A percentile compares a stretch with the other conserved stretches of the same genome.
Conservation (phyloP, 2,797 vertebrate species). For the Eulemur albifrons region DNA sequence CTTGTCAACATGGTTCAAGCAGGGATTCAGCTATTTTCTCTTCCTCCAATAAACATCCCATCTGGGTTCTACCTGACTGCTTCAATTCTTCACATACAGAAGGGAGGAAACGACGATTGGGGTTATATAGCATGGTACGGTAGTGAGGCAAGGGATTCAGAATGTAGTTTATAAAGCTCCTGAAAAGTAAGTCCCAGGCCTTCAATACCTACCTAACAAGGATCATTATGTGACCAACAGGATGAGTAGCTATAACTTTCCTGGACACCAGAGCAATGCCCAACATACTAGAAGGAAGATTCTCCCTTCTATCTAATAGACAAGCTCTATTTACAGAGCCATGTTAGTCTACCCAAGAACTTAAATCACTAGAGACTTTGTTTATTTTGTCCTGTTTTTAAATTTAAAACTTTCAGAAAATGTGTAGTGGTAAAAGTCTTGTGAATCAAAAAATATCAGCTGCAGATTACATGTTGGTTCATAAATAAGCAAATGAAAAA, state of each 20-base stretch:
- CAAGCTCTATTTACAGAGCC: not conserved
- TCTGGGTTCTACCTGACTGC: not conserved
- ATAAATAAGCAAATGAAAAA: conserved; percentile 25
- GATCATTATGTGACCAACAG: not conserved
- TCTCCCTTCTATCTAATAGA: not conserved
- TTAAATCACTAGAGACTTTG: not conserved
- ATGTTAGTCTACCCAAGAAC: not conserved
- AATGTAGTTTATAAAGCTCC: not conserved
- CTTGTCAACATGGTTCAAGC: not conserved
- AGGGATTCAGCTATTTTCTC: not conserved
- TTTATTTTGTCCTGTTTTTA: not conserved
- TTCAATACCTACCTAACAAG: not conserved
- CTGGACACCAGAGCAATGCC: not conserved
- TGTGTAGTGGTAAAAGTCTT: conserved; percentile 3
- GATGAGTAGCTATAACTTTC: not conserved
- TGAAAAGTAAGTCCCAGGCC: not conserved
- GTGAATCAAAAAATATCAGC: not conserved
- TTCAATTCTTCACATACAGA: not conserved
- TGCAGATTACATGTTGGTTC: not conserved
- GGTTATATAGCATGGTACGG: not conserved
- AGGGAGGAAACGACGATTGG: not conserved
- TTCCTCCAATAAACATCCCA: not conserved
- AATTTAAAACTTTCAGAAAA: conserved; percentile 23
- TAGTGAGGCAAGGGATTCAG: not conserved
- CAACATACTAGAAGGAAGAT: not conserved